Base-by-base conservation (phyloP, 2,888 invertebrate genomes). In the Caenorhabditis parvicauda region DNA sequence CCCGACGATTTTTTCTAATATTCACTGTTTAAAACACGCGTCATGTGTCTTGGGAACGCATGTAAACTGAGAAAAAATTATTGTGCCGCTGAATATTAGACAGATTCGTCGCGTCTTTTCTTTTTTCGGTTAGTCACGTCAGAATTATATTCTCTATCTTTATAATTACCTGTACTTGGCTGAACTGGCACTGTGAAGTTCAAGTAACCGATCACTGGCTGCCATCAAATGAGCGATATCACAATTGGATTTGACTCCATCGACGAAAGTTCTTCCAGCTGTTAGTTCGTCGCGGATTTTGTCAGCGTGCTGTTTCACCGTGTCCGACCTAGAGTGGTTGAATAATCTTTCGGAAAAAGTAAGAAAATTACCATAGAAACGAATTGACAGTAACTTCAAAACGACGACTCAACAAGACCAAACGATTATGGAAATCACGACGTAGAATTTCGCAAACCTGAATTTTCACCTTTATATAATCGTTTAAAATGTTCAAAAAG, bases 381-480 rank as follows among this genome's bases (percentile, higher is more conserved):
- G 95, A 95, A 82, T 93, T 91, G 75, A 96, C 88, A 0, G 96
- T 98, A 59, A 94, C 93, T 82, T 96, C 95, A 32, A 96, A 84
- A 46, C 96, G 86, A 48, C 92, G 92, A 5, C 95, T 84, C 65
- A 96, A 86, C 85, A 92, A 90, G 81, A 72, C 44, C 28, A 61
- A 59, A 14, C 72, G 64, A 14, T 63, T 58, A 21, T 62, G 54
- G 32, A 64, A 64, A 39, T 70, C 70, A 9, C 59, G 56, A 14
- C 54, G 50, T 39, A 70, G 52, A 3, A 25, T 25, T 24, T 54
- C 51, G 22, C 57, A 59, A 37, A 60, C 47, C 46, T 59, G 35
- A 43, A 54, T n/a, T 7, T 21, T n/a, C 14, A 12, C 9, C 22
- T 6, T 21, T 2, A 27, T 3, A 19, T 35, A 22, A 39, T 19